A percentile compares a stretch with the other conserved stretches of the same genome.
phyloP scores from a whole-genome alignment of 53 echinoderm and acorn worm genomes.

The Temnopleurus reevesii region DNA sequence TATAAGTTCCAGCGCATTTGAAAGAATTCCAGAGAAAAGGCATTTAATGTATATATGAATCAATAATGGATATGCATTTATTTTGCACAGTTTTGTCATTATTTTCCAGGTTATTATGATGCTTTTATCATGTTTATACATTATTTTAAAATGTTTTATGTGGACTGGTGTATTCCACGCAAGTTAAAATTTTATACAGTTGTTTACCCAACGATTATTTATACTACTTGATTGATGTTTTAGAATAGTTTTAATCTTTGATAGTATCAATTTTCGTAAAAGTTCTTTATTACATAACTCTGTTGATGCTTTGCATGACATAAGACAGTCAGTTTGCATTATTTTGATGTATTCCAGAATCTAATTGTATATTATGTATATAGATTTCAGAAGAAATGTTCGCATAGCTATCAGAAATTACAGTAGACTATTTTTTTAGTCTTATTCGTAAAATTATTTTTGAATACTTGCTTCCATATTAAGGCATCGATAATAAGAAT shows the following conservation, averaged over 20 bases:
- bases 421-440: neutral
- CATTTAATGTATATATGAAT: too few relatives aligned
- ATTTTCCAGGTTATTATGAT: neutral
- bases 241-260: too few relatives aligned
- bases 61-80: neutral
- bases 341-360: neutral
- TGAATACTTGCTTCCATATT: constrained; percentile 15
- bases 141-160: too few relatives aligned
- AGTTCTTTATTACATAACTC: too few relatives aligned
- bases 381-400: neutral
- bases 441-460: neutral
- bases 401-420: neutral
- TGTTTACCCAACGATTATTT: neutral
- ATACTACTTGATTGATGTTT: neutral
- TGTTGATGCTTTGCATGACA: neutral
- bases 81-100: neutral
- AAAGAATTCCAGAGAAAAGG: neutral
- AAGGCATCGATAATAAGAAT: neutral
- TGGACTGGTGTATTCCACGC: too few relatives aligned
- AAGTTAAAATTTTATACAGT: neutral
- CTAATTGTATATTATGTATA: constrained; percentile 20
- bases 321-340: neutral
- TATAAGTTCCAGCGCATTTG: neutral
- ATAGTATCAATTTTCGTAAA: too few relatives aligned
- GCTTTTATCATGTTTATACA: neutral